A percentile compares a stretch with the other conserved stretches of the same genome.
phyloP scores from a whole-genome alignment of 2,888 invertebrate species.

The Hirtodrosophila trivittata region DNA sequence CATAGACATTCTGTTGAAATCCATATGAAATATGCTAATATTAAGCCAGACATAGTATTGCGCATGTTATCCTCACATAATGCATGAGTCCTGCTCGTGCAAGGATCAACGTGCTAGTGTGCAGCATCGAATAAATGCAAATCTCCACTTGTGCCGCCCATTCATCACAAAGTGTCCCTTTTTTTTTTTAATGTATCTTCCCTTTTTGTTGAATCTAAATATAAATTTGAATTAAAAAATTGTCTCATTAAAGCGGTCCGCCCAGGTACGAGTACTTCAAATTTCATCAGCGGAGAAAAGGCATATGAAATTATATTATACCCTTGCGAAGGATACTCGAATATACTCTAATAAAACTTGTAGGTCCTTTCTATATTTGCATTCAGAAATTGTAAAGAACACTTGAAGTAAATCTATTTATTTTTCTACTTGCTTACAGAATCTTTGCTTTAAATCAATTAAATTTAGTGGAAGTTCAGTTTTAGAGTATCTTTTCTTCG shows the following conservation, averaged over 20 bases:
- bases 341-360: too few species aligned
- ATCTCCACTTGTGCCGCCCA: conserved; percentile 19
- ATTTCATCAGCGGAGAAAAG: conserved; percentile 3
- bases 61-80: conserved; percentile 6
- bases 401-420: too few species aligned
- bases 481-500: background rate
- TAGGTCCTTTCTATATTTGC: background rate
- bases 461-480: too few species aligned
- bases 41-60: conserved; percentile 10
- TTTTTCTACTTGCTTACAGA: too few species aligned
- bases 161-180: background rate
- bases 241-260: conserved; percentile 1
- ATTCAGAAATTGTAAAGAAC: too few species aligned
- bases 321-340: too few species aligned
- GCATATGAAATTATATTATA: too few species aligned
- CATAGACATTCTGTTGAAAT: conserved; percentile 26
- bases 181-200: background rate
- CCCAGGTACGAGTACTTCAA: background rate
- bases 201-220: background rate
- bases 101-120: conserved; percentile 12
- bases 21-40: conserved; percentile 32
- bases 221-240: conserved; percentile 5
- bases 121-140: conserved; percentile 23
- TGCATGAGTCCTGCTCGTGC: background rate
- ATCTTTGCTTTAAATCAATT: too few species aligned